Base-by-base conservation (phyloP, 2,797 vertebrate species). In the Pangasius macronema region DNA sequence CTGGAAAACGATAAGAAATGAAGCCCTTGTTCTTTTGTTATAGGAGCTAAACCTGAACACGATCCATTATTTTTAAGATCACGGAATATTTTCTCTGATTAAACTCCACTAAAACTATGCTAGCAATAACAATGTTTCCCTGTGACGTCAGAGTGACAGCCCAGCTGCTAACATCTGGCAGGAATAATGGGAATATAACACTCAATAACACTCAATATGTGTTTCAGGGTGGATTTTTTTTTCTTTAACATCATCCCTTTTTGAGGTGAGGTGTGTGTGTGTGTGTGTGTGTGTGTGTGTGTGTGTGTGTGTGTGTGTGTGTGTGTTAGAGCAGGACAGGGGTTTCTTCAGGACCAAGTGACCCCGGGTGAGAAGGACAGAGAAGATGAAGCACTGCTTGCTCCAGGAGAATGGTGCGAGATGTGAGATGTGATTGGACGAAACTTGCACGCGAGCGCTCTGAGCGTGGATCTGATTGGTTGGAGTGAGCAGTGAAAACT, bases 401-500 rank as follows among this genome's bases (percentile, higher is more conserved):
- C 14, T 46, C 59, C 14, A 11, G 53, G n/a, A 75, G 82, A 49
- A n/a, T 13, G n/a, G 55, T 63, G 57, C 5, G 18, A 63, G 59
- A 55, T 68, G 67, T 59, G 83, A 92, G 87, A 85, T 91, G 87
- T 91, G 93, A 94, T 94, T 94, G 95, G 94, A 92, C n/a, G 92
- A 92, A 89, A 89, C 90, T 91, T 91, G 88, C 82, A 93, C 93
- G 53, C 92, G 61, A 83, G 82, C 75, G n/a, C 51, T 20, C 75
- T 20, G 42, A 81, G 65, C 57, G 13, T 27, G 39, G 53, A 36
- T 61, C 72, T 83, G 95, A 96, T 95, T 95, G 95, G 90, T 91
- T 92, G 90, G 94, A 93, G 91, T 92, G 90, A 91, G 90, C 90
- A 93, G 91, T 92, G 92, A 93, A 82, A 95, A 95, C 93, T 94